These are phyloP conservation scores for Chloropsis hardwickii DNA, from an alignment of 2,113 vertebrate species.

Conservation along the genomic window DNA sequence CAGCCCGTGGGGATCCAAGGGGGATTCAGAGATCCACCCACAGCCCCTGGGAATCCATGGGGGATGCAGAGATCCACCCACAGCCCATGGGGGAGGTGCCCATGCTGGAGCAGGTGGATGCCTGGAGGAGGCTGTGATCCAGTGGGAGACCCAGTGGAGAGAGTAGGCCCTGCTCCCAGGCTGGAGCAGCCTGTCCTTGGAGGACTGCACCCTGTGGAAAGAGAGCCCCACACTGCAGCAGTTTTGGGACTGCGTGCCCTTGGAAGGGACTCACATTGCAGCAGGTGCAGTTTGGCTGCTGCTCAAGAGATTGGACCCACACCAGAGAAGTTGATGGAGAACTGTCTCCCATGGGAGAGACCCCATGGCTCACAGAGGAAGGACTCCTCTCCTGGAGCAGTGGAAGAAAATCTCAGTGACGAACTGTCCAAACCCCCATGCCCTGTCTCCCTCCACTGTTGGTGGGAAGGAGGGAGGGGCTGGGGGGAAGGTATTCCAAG, in stretches of 20 bases:
- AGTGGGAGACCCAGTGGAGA: too few species aligned
- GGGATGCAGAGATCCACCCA: background rate
- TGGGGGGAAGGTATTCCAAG: background rate
- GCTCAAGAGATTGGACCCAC: too few species aligned
- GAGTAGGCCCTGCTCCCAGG: too few species aligned
- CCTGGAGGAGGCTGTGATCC: background rate
- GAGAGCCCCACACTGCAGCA: too few species aligned
- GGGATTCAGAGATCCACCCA: background rate
- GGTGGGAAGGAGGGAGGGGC: background rate
- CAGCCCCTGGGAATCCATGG: background rate
- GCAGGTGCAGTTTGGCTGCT: too few species aligned
- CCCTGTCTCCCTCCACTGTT: rapidly evolving
- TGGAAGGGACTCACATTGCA: too few species aligned
- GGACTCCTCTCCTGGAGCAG: background rate
- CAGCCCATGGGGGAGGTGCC: background rate
- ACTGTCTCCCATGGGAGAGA: too few species aligned
- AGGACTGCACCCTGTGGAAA: too few species aligned
- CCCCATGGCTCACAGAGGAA: background rate
- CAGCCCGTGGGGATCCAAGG: background rate
- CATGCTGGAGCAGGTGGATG: background rate
- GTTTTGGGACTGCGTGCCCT: too few species aligned
- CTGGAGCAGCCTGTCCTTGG: too few species aligned
- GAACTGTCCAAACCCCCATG: background rate
- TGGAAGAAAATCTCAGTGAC: background rate
- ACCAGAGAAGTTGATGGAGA: too few species aligned